Base-by-base conservation (phyloP, 2,797 vertebrate species). In the Acanthopagrus latus region DNA sequence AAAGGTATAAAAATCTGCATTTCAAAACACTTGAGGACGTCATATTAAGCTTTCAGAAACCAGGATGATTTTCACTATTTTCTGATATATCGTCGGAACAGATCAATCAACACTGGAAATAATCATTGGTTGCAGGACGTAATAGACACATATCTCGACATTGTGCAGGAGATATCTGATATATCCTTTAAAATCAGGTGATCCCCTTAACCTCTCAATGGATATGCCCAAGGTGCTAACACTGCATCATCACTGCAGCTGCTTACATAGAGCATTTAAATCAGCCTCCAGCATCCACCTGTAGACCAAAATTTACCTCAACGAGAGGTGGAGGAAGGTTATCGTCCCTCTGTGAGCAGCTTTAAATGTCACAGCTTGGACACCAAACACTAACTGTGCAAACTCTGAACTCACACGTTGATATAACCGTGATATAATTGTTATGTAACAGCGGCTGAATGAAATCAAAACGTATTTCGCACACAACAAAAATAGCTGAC, bases 401-500 rank as follows among this genome's bases (percentile, higher is more conserved):
- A 47, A 68, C 55, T 56, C 21, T 56, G 29, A 52, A 23, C 27
- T 69, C 69, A 21, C 8, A 57, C 23, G 56, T 14, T 52, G 6
- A 76, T 60, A 43, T 16, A 9, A 16, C 23, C 0, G 5, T 52
- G 6, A 76, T 60, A 43, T 13, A 9, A 16, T 23, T 0, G 8
- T 48, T 55, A 11, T 2, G 23, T 54, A 20, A 7, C 46, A 74
- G 56, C 17, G 29, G 71, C 55, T 58, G 58, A 58, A 50, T 60
- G 44, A 81, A 77, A 27, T 20, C 17, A 74, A 73, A 68, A 65
- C 9, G 2, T 25, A 57, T 57, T 82, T 80, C 68, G 25, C 41
- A 60, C 27, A 55, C 52, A 71, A 65, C 23, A 23, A 64, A 80
- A 88, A 44, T 68, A 56, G 84, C 67, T 83, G 72, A 83, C 20